A percentile compares a stretch with the other conserved stretches of the same genome.
Evolutionary conservation across 2,797 vertebrate genomes (phyloP).

Genomic region (Mormyrops boulengeri): DNA sequence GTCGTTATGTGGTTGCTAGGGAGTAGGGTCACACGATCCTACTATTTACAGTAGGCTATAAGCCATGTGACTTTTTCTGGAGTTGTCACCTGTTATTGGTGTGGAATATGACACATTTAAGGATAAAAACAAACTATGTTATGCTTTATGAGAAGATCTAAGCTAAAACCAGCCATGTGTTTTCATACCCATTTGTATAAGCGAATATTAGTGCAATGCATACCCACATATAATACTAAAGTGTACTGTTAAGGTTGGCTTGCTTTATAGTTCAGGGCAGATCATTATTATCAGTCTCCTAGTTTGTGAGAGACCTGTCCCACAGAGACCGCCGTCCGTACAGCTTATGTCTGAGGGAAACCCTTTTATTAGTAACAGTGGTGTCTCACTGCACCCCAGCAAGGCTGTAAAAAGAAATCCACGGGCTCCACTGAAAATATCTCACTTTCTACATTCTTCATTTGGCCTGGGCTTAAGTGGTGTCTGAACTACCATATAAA

Average conservation of each 20-base stretch:
- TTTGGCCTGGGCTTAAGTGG: background rate
- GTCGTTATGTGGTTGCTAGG: constrained; percentile 11
- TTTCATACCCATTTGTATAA: background rate
- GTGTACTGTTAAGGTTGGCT: background rate
- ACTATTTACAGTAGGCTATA: background rate
- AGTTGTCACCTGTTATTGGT: background rate
- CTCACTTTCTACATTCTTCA: background rate
- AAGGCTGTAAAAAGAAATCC: background rate
- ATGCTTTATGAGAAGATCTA: background rate
- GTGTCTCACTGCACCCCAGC: background rate
- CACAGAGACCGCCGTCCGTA: background rate
- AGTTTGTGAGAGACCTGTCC: background rate
- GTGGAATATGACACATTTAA: background rate
- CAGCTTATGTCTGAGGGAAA: background rate
- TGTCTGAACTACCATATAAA: background rate
- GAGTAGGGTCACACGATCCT: background rate
- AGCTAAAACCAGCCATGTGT: background rate
- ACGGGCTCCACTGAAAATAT: background rate
- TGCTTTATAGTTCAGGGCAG: background rate
- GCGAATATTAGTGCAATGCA: background rate
- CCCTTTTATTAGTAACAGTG: background rate
- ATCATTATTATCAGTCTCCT: background rate
- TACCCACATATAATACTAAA: background rate
- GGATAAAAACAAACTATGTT: background rate
- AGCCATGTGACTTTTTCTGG: constrained; percentile 1